Base-by-base conservation (phyloP, 2,888 invertebrate genomes). In the Nysson spinosus region DNA sequence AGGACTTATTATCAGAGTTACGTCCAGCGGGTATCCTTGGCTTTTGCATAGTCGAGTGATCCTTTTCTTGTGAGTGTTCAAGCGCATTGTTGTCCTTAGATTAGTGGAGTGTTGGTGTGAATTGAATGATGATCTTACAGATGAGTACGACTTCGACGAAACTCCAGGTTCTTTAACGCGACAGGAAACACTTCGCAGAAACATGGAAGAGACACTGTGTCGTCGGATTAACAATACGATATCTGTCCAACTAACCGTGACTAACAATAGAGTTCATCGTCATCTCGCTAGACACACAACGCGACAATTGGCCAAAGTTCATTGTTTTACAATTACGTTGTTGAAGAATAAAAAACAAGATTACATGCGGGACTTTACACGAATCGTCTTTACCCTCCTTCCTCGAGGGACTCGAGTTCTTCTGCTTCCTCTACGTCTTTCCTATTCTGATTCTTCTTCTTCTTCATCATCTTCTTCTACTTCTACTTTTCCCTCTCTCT, bases 251-350 rank as follows among this genome's bases (percentile, higher is more conserved):
- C 35, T 74, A 74, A 72, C 40, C 50, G 39, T 60, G 52, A 72
- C 73, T 78, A 78, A 76, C 67, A 72, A n/a, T 46, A 19, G 46
- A 61, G 46, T 49, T 32, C 6, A 22, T 42, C 60, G 52, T 64
- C 68, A 77, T 78, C 73, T 72, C 73, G 68, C 57, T 80, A 81
- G 83, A 83, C 83, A 83, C 83, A 82, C 83, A 83, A 83, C 83
- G 83, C 75, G 77, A 76, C 65, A 82, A 77, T 83, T 75, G 82
- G 82, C 83, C 82, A 82, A 74, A n/a, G n/a, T n/a, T n/a, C n/a
- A n/a, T n/a, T n/a, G n/a, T n/a, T n/a, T n/a, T n/a, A n/a, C n/a
- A n/a, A n/a, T n/a, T n/a, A n/a, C n/a, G n/a, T n/a, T n/a, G n/a
- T n/a, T n/a, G n/a, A n/a, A n/a, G n/a, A n/a, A n/a, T n/a, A n/a